phyloP scores from a whole-genome alignment of 2,113 vertebrate species.

The Recurvirostra avosetta region DNA sequence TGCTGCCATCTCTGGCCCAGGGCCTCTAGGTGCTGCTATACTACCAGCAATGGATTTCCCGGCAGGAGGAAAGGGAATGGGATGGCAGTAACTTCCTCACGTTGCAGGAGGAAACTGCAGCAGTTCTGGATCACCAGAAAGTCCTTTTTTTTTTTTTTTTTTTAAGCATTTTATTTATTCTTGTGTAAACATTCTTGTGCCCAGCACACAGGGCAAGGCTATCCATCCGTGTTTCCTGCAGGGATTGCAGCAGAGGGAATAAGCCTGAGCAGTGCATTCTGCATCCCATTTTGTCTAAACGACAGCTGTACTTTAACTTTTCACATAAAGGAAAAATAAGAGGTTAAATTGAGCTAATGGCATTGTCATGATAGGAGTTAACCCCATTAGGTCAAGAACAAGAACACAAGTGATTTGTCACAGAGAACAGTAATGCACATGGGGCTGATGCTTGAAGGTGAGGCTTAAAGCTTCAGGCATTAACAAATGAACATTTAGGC shows the following conservation, averaged over 20 bases:
- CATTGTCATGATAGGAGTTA: not conserved
- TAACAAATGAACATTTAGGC: slow-evolving; percentile 52
- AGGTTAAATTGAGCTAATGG: not conserved
- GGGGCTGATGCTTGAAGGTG: not conserved
- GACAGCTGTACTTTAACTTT: not conserved
- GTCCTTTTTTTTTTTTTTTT: not conserved
- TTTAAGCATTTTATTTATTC: not conserved
- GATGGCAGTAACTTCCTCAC: not conserved
- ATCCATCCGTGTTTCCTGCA: not conserved
- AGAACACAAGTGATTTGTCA: not conserved
- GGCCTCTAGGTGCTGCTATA: slow-evolving; percentile 62
- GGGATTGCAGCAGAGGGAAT: not conserved
- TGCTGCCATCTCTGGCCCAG: not conserved
- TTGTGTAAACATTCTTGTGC: not conserved
- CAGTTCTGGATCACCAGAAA: not conserved
- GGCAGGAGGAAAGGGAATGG: not conserved
- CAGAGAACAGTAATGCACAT: not conserved
- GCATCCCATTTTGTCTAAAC: not conserved
- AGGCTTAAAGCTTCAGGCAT: slow-evolving; percentile 37
- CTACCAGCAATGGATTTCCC: slow-evolving; percentile 32
- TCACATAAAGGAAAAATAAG: not conserved
- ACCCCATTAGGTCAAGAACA: not conserved
- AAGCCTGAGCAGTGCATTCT: fast-evolving
- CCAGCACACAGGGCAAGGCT: not conserved
- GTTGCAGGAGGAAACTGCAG: not conserved